Conservation (phyloP, 2,113 vertebrate species). For the Brevimyrus niger region DNA sequence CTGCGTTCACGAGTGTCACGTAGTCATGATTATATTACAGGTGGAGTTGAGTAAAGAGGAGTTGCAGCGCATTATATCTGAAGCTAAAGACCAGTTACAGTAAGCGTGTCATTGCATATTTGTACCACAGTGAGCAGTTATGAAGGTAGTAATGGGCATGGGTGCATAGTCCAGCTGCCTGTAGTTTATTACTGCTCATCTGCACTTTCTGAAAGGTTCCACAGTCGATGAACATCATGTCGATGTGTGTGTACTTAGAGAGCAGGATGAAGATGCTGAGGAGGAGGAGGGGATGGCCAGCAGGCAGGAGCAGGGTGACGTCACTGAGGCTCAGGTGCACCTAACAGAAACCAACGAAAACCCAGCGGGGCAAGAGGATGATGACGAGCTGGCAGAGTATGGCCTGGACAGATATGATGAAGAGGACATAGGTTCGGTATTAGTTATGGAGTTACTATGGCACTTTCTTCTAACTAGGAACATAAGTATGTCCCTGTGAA, state of each 20-base stretch:
- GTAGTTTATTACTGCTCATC: background rate
- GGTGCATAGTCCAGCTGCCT: background rate
- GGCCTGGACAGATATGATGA: slow-evolving; percentile 83
- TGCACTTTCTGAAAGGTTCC: background rate
- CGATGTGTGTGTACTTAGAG: background rate
- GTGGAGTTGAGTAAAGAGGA: slow-evolving; percentile 66
- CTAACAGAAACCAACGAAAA: slow-evolving; percentile 35
- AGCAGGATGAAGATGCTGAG: slow-evolving; percentile 46
- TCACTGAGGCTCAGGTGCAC: slow-evolving; percentile 25
- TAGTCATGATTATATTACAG: slow-evolving; percentile 32
- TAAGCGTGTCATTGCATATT: slow-evolving; percentile 23
- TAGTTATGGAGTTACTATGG: background rate
- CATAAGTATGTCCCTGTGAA: background rate
- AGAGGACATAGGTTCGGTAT: slow-evolving; percentile 63
- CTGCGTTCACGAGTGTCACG: background rate
- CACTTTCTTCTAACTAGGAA: background rate
- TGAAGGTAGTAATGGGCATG: background rate
- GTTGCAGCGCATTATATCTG: slow-evolving; percentile 59
- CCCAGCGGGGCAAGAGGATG: slow-evolving; percentile 35
- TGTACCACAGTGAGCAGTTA: background rate
- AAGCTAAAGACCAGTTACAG: slow-evolving; percentile 58
- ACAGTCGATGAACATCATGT: background rate
- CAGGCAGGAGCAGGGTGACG: slow-evolving; percentile 26
- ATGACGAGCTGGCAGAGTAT: slow-evolving; percentile 77
- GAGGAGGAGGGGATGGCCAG: slow-evolving; percentile 44